A percentile compares a stretch with the other conserved stretches of the same genome.
These are phyloP conservation scores for Poecilia velifera DNA, from an alignment of 2,797 vertebrate species.

Conservation along the genomic window DNA sequence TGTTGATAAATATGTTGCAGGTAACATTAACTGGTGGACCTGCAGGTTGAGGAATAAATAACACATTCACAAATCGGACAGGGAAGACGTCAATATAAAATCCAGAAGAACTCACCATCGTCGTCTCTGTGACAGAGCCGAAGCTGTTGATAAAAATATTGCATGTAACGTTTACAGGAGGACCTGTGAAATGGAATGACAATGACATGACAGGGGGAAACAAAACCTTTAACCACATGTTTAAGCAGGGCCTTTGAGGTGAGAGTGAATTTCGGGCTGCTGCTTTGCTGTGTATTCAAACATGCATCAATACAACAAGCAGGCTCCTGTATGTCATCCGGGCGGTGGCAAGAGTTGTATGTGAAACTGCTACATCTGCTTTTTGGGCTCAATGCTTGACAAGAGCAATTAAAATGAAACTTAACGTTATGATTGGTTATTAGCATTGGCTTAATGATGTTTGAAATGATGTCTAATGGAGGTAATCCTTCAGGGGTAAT, in stretches of 20 bases:
- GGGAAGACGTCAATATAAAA: slow-evolving; percentile 78
- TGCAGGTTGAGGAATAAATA: slow-evolving; percentile 95
- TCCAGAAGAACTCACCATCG: slow-evolving; percentile 91
- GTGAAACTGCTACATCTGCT: slow-evolving; percentile 5
- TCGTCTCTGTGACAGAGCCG: slow-evolving; percentile 96
- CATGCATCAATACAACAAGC: slow-evolving; percentile 42
- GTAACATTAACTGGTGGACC: slow-evolving; percentile 99
- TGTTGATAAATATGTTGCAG: slow-evolving; percentile 99
- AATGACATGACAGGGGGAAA: slow-evolving; percentile 61
- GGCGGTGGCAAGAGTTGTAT: slow-evolving; percentile 25
- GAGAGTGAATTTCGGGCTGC: slow-evolving; percentile 17
- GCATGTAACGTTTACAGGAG: slow-evolving; percentile 98
- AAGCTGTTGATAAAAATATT: slow-evolving; percentile 99
- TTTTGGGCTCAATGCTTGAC: background rate
- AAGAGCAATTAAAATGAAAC: slow-evolving; percentile 8
- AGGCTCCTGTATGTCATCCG: background rate
- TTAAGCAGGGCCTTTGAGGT: slow-evolving; percentile 37
- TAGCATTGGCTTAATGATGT: slow-evolving; percentile 20
- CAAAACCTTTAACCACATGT: slow-evolving; percentile 60
- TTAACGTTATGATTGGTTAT: background rate
- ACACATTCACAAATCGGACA: slow-evolving; percentile 89
- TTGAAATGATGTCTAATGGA: slow-evolving; percentile 15
- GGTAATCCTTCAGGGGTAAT: slow-evolving; percentile 16
- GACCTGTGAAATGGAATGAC: slow-evolving; percentile 94
- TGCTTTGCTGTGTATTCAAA: slow-evolving; percentile 38